Conservation (phyloP, 2,797 vertebrate species). For the Enteromius treurensis region DNA sequence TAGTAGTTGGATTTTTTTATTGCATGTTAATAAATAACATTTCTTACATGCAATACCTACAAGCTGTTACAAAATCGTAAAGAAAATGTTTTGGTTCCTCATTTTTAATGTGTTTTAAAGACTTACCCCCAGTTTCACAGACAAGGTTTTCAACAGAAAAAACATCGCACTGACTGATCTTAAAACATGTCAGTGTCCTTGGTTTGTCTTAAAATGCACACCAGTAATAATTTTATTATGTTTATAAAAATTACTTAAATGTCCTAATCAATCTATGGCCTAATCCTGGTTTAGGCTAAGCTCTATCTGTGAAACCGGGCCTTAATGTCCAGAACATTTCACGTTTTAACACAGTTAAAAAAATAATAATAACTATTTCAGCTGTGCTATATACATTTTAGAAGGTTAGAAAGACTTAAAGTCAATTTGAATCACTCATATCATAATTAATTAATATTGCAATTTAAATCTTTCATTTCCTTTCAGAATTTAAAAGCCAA, state of each 20-base stretch:
- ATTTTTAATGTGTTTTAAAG: background rate
- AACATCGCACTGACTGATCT: no score
- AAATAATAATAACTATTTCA: background rate
- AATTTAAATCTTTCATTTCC: background rate
- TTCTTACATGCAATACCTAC: background rate
- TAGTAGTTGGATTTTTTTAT: background rate
- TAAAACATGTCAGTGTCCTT: no score
- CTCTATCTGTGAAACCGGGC: no score
- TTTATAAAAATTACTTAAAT: no score
- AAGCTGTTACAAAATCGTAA: background rate
- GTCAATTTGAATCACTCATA: background rate
- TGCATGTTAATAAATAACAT: background rate
- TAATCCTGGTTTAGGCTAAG: no score
- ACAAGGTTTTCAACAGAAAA: no score
- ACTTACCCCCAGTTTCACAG: no score
- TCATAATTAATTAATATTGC: background rate
- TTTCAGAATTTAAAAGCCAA: background rate
- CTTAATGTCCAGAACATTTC: background rate
- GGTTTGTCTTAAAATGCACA: no score
- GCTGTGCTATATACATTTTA: background rate
- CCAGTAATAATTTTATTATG: no score
- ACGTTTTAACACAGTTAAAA: background rate
- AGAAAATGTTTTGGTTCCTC: background rate
- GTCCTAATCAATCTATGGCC: no score
- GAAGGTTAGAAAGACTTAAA: background rate